Conservation (phyloP, 2,797 vertebrate genomes). For the Pipistrellus nathusii region DNA sequence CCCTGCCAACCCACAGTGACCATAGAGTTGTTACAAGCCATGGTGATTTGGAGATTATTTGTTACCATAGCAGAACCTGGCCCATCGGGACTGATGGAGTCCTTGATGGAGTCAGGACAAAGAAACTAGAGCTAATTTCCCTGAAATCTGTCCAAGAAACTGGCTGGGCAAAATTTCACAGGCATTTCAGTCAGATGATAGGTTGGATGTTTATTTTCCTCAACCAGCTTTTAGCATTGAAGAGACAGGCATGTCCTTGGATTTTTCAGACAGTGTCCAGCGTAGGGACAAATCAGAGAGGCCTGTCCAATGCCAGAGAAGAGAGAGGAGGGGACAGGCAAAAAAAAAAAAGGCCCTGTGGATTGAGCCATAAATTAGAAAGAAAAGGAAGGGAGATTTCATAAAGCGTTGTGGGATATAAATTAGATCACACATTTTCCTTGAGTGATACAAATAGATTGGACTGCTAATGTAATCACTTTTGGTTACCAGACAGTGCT, state of each 20-base stretch:
- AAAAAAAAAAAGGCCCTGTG: neutral
- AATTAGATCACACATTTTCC: neutral
- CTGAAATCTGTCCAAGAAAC: neutral
- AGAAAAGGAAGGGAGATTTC: neutral
- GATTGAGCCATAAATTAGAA: neutral
- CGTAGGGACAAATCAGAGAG: neutral
- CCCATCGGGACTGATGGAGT: too few species aligned
- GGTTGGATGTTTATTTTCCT: neutral
- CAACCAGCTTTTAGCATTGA: neutral
- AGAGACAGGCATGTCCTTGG: neutral
- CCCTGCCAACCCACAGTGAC: neutral
- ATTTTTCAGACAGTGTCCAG: fast-evolving
- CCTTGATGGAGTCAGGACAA: neutral
- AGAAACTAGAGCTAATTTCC: neutral
- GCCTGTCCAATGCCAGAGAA: fast-evolving
- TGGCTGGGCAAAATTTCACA: neutral
- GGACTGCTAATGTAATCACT: neutral
- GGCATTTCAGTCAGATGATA: neutral
- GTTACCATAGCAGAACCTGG: neutral
- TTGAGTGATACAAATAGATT: fast-evolving
- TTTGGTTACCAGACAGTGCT: neutral
- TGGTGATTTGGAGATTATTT: neutral
- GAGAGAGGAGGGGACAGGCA: neutral
- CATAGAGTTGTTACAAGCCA: fast-evolving
- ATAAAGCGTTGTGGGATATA: neutral